A percentile compares a stretch with the other conserved stretches of the same genome.
Evolutionary conservation across 2,797 vertebrate species (phyloP).

Genomic region (Alfaro cultratus): DNA sequence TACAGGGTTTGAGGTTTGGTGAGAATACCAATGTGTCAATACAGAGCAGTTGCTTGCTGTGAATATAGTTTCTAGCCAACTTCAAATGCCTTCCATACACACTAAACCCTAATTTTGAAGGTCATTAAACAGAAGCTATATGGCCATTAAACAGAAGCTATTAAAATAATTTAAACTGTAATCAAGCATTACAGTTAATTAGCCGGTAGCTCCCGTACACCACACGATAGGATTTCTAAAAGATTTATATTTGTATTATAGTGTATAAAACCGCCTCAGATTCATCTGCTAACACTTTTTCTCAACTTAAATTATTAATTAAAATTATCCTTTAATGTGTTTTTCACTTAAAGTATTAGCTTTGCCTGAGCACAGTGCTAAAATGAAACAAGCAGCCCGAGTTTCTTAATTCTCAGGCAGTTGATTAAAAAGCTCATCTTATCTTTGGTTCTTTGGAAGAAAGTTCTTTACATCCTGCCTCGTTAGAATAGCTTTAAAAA

Average conservation of each 20-base stretch:
- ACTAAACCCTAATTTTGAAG: neutral
- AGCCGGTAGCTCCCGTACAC: neutral
- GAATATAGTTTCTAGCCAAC: constrained; percentile 18
- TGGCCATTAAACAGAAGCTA: neutral
- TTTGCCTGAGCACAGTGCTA: neutral
- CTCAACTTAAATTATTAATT: neutral
- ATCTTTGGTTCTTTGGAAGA: neutral
- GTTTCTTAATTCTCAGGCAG: neutral
- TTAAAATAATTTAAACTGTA: neutral
- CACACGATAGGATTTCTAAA: neutral
- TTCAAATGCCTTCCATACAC: constrained; percentile 39
- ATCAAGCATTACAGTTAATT: neutral
- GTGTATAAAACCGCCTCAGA: neutral
- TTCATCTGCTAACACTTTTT: neutral
- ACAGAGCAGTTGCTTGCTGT: constrained; percentile 32
- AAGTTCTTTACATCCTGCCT: neutral
- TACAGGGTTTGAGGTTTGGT: constrained; percentile 43
- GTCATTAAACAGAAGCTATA: neutral
- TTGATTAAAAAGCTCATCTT: neutral
- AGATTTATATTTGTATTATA: neutral
- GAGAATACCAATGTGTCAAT: constrained; percentile 34
- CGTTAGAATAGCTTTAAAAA: neutral
- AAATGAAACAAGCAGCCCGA: neutral
- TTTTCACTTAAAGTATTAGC: neutral
- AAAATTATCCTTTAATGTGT: neutral